phyloP scores from a whole-genome alignment of 2,888 invertebrate genomes.

The Drosophila mimica region DNA sequence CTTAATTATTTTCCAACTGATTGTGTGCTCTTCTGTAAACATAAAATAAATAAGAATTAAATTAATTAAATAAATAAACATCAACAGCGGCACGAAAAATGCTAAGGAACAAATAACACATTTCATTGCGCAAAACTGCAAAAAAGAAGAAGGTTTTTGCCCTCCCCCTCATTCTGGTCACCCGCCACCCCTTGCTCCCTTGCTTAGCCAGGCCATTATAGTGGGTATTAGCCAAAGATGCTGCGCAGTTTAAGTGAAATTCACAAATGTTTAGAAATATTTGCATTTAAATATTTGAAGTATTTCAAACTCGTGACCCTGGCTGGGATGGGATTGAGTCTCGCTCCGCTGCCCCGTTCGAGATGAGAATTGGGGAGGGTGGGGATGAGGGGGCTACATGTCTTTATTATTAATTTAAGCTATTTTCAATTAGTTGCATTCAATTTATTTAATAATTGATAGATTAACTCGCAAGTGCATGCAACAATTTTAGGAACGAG shows the following conservation, averaged over 20 bases:
- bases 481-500: constrained; percentile 46
- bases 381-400: constrained; percentile 18
- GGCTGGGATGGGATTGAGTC: constrained; percentile 13
- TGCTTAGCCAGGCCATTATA: background rate
- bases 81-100: constrained; percentile 28
- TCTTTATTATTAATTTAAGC: constrained; percentile 63
- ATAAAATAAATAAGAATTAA: constrained; percentile 63
- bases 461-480: constrained; percentile 55
- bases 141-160: constrained; percentile 29
- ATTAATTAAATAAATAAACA: constrained; percentile 70
- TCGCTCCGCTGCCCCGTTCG: constrained; percentile 42
- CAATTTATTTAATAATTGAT: constrained; percentile 61
- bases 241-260: constrained; percentile 25
- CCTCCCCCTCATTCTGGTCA: background rate
- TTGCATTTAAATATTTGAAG: constrained; percentile 20
- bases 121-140: constrained; percentile 62
- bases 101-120: constrained; percentile 59
- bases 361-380: background rate
- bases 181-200: background rate
- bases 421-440: constrained; percentile 69
- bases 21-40: constrained; percentile 33
- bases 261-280: constrained; percentile 17
- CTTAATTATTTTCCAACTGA: constrained; percentile 9
- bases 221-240: constrained; percentile 8
- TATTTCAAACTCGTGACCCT: constrained; percentile 50